Evolutionary conservation across 2,113 vertebrate genomes (phyloP), one percentile per base, ranked within the genome.

Genomic region (Neodontobutis hainanensis): DNA sequence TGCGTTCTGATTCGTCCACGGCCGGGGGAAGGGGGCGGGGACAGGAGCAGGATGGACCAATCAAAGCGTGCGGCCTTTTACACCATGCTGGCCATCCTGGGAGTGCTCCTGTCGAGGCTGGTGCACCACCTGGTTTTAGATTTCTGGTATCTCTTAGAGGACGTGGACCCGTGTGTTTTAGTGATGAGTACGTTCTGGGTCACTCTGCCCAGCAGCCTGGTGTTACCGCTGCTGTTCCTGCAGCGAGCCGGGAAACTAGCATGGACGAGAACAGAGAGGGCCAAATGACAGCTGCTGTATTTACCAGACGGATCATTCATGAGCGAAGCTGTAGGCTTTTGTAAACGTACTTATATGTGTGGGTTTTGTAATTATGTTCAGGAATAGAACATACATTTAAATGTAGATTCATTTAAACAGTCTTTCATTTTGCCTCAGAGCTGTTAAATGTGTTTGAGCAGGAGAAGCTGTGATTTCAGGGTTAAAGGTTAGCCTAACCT

Each of bases 61-160:
- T 61, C 61, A 36, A 83, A 80, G 53, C 57, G 34, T 14, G 73
- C 16, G 6, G 84, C 72, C 16, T 81, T 71, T 32, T 2, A 63
- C 44, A 63, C 56, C 12, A 59, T 81, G 19, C 1, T 53, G 32
- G 35, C 1, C 5, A 76, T 81, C 36, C 35, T 55, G 8, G 59
- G 11, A 7, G 48, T 15, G 43, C 36, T 83, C 2, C 2, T 70
- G 63, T 5, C 69, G 0, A 51, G 52, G 14, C 5, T 60, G 32
- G 0, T 52, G 0, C 0, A 0, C 0, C 0, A 1, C 11, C 19
- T 27, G 19, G 19, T 27, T 27, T 27, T 27, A 27, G 19, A 27
- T 27, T 27, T 27, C 19, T 27, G 19, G 19, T 27, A 27, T 27
- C 19, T 27, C 3, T 27, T 27, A 27, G 19, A 4, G 19, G 0